phyloP scores from a whole-genome alignment of 2,888 invertebrate species.

The Agrochola litura region DNA sequence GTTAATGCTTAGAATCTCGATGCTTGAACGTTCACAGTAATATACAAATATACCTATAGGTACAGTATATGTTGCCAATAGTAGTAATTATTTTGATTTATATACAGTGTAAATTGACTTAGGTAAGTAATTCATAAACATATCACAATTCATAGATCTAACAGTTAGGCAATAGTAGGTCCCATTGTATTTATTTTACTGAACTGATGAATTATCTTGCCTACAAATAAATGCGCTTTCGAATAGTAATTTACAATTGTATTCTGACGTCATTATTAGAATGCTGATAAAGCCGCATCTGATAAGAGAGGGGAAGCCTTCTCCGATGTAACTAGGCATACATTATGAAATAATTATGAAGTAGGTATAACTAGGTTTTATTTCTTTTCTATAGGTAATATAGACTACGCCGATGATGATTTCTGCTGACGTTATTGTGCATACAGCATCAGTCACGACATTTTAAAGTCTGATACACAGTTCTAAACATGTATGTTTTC shows the following conservation, averaged over 20 bases:
- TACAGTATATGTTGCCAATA: constrained; percentile 46
- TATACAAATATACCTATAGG: constrained; percentile 22
- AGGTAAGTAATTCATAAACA: constrained; percentile 73
- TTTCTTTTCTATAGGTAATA: constrained; percentile 2
- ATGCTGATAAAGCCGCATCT: constrained; percentile 23
- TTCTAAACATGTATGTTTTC: constrained; percentile 59
- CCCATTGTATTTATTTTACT: constrained; percentile 79
- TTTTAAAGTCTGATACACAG: constrained; percentile 42
- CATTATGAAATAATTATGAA: constrained; percentile 23
- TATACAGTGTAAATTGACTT: constrained; percentile 72
- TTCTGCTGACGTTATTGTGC: constrained; percentile 30
- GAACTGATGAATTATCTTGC: constrained; percentile 67
- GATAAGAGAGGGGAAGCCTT: constrained; percentile 45
- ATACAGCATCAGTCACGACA: constrained; percentile 46
- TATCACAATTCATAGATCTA: constrained; percentile 79
- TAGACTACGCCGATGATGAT: constrained; percentile 32
- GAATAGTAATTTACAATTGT: constrained; percentile 33
- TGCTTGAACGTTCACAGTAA: constrained; percentile 51
- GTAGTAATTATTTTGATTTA: constrained; percentile 58
- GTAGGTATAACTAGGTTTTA: constrained; percentile 21
- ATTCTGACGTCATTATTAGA: constrained; percentile 22
- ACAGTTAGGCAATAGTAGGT: constrained; percentile 84
- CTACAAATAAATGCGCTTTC: constrained; percentile 55
- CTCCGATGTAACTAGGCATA: constrained; percentile 34
- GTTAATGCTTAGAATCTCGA: constrained; percentile 6